phyloP scores from a whole-genome alignment of 2,113 vertebrate genomes.

The Vulpes lagopus region DNA sequence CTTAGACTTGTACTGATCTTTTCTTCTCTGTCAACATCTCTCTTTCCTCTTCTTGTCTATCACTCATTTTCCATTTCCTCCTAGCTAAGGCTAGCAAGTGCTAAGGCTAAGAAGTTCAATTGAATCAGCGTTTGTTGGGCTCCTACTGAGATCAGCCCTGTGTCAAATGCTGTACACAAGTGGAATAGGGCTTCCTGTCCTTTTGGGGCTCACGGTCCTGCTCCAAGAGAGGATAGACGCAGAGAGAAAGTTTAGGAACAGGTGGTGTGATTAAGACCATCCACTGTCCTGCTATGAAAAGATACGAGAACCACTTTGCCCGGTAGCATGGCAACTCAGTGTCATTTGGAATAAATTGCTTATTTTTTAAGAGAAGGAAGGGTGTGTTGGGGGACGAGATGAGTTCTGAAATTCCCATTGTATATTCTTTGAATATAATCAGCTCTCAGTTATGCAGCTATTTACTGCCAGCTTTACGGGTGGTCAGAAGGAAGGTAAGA shows the following conservation, averaged over 20 bases:
- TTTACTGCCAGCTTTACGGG: neutral
- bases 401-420: neutral
- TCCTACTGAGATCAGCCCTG: neutral
- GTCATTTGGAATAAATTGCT: neutral
- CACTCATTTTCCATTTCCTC: neutral
- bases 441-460: neutral
- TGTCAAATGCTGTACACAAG: neutral
- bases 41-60: neutral
- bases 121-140: neutral
- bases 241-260: neutral
- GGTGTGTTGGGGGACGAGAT: neutral
- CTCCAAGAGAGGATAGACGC: neutral
- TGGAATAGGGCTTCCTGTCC: neutral
- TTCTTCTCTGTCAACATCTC: neutral
- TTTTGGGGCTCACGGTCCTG: neutral
- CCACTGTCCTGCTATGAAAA: neutral
- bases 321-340: neutral
- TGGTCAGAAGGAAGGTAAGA: neutral
- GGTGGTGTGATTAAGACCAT: neutral
- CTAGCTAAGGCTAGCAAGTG: no score
- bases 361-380: neutral
- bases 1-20: neutral
- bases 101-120: neutral
- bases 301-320: neutral
- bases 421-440: neutral